These are phyloP conservation scores for Clarias fuscus DNA, from an alignment of 2,797 vertebrate species.

Conservation along the genomic window DNA sequence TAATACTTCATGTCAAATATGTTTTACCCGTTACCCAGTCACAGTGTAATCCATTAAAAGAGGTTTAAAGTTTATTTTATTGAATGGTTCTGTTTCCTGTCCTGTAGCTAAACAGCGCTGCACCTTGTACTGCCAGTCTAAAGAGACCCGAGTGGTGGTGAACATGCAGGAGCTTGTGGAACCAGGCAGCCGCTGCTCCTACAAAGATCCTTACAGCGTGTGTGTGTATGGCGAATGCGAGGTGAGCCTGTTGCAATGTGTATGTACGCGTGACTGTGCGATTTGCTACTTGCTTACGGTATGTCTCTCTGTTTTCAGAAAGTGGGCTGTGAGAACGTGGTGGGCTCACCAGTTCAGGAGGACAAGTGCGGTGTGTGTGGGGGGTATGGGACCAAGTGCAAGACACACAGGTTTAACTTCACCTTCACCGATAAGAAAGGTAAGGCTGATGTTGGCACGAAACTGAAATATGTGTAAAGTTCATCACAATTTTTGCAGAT, in stretches of 20 bases:
- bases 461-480: too few species aligned
- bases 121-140: slow-evolving; percentile 90
- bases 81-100: slow-evolving; percentile 10
- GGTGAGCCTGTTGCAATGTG: slow-evolving; percentile 71
- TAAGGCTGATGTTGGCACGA: slow-evolving; percentile 46
- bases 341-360: slow-evolving; percentile 90
- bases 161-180: slow-evolving; percentile 88
- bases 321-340: slow-evolving; percentile 90
- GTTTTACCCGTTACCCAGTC: neutral
- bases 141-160: slow-evolving; percentile 84
- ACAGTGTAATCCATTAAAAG: neutral
- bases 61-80: neutral
- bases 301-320: slow-evolving; percentile 75
- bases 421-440: slow-evolving; percentile 85
- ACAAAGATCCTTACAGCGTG: slow-evolving; percentile 92
- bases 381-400: slow-evolving; percentile 92
- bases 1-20: neutral
- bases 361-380: slow-evolving; percentile 96
- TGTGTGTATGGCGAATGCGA: slow-evolving; percentile 91
- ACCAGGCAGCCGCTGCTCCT: slow-evolving; percentile 93
- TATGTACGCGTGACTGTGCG: neutral
- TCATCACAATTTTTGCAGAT: neutral
- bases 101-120: slow-evolving; percentile 90
- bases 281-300: slow-evolving; percentile 23
- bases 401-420: slow-evolving; percentile 90